These are phyloP conservation scores for Antennarius striatus DNA, from an alignment of 2,113 vertebrate genomes.

Conservation along the genomic window DNA sequence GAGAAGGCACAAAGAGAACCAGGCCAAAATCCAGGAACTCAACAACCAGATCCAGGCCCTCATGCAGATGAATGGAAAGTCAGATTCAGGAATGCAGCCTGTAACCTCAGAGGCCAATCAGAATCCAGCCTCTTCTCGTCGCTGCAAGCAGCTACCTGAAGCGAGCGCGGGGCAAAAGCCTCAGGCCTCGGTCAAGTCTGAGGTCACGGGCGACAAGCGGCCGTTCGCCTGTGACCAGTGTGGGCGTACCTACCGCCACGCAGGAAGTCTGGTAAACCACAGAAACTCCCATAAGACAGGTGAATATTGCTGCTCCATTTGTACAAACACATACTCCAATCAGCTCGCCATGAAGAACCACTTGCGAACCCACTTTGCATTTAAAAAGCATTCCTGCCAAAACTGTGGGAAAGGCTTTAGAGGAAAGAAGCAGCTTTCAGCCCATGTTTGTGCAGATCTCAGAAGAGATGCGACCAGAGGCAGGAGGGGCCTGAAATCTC, in stretches of 20 bases:
- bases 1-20: constrained; percentile 82
- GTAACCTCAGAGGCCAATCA: constrained; percentile 48
- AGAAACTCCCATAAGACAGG: constrained; percentile 89
- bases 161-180: constrained; percentile 29
- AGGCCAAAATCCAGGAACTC: constrained; percentile 79
- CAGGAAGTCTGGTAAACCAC: constrained; percentile 90
- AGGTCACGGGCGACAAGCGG: constrained; percentile 64
- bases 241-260: constrained; percentile 88
- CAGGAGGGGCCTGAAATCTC: constrained; percentile 46
- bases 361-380: constrained; percentile 85
- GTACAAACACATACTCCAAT: constrained; percentile 88
- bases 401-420: constrained; percentile 86
- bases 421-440: constrained; percentile 82
- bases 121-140: constrained; percentile 23
- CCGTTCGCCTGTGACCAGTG: constrained; percentile 88
- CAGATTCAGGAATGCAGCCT: constrained; percentile 56
- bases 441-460: constrained; percentile 75
- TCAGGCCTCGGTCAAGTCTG: constrained; percentile 45
- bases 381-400: constrained; percentile 80
- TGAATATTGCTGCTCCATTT: constrained; percentile 86
- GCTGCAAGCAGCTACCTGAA: constrained; percentile 39
- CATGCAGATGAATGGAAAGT: constrained; percentile 73
- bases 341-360: constrained; percentile 90
- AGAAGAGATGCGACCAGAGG: constrained; percentile 47
- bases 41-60: constrained; percentile 80